A percentile compares a stretch with the other conserved stretches of the same genome.
Evolutionary conservation across 2,888 invertebrate species (phyloP).

Genomic region (Odontothrips loti): DNA sequence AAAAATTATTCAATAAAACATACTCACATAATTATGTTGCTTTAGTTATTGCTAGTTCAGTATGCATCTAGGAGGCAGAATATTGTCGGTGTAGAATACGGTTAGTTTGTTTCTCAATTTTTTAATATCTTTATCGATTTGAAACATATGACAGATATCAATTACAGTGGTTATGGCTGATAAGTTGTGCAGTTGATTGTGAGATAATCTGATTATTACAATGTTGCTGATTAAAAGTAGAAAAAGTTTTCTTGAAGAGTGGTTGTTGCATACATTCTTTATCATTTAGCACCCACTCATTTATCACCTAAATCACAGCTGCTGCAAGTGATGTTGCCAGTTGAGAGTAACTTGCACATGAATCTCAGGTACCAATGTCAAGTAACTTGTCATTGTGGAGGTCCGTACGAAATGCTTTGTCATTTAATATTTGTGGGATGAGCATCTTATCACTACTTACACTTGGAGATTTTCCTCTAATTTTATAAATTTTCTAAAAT

Average conservation of each 20-base stretch:
- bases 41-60: too few relatives aligned
- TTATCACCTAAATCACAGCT: constrained; percentile 15
- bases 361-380: constrained; percentile 7
- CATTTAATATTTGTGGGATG: background rate
- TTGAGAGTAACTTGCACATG: background rate
- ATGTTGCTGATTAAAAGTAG: background rate
- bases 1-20: too few relatives aligned
- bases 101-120: too few relatives aligned
- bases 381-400: background rate
- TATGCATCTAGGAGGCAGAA: too few relatives aligned
- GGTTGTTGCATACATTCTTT: background rate
- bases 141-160: too few relatives aligned
- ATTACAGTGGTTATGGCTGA: too few relatives aligned
- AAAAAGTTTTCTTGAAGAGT: background rate
- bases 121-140: too few relatives aligned
- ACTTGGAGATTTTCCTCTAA: background rate
- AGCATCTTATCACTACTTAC: background rate
- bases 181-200: too few relatives aligned
- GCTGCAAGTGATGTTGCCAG: background rate
- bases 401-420: background rate
- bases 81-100: too few relatives aligned
- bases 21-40: too few relatives aligned
- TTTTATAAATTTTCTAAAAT: background rate
- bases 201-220: too few relatives aligned
- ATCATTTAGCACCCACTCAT: too few relatives aligned